Conservation (phyloP, 1,140 invertebrate genomes). For the Diorhabda sublineata region DNA sequence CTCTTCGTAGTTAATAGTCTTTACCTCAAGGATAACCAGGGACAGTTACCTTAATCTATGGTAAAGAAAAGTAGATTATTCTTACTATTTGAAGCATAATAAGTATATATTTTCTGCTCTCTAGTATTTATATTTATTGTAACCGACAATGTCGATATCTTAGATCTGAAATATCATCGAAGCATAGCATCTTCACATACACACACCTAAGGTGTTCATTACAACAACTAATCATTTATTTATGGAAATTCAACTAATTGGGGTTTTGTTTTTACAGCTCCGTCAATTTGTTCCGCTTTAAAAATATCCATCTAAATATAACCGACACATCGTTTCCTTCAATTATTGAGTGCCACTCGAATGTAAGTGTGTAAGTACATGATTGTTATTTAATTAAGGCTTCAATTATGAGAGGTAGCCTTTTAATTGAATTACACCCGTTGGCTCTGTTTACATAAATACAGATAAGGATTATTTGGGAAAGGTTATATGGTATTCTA, state of each 20-base stretch:
- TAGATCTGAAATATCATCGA: slow-evolving; percentile 26
- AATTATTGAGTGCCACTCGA: slow-evolving; percentile 21
- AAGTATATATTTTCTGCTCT: too few species aligned
- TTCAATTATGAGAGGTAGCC: slow-evolving; percentile 17
- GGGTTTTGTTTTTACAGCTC: slow-evolving; percentile 26
- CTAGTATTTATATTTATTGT: too few species aligned
- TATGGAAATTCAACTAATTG: slow-evolving; percentile 28
- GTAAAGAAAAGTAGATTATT: too few species aligned
- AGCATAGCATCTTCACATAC: slow-evolving; percentile 25
- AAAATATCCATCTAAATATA: slow-evolving; percentile 22
- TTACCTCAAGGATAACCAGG: too few species aligned
- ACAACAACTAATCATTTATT: slow-evolving; percentile 30
- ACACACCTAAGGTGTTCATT: slow-evolving; percentile 30
- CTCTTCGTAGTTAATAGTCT: too few species aligned
- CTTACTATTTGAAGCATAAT: too few species aligned
- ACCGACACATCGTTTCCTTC: slow-evolving; percentile 16
- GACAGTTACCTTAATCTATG: too few species aligned
- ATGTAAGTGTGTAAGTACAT: slow-evolving; percentile 16
- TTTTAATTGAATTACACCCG: slow-evolving; percentile 12
- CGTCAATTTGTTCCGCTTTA: slow-evolving; percentile 27
- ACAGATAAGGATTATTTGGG: slow-evolving; percentile 7
- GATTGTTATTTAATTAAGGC: slow-evolving; percentile 21
- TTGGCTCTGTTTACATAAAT: not conserved
- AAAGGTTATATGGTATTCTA: too few species aligned
- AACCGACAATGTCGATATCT: slow-evolving; percentile 12